A percentile compares a stretch with the other conserved stretches of the same genome.
Evolutionary conservation across 1,140 invertebrate genomes (phyloP).

Genomic region (Drepana arcuata): DNA sequence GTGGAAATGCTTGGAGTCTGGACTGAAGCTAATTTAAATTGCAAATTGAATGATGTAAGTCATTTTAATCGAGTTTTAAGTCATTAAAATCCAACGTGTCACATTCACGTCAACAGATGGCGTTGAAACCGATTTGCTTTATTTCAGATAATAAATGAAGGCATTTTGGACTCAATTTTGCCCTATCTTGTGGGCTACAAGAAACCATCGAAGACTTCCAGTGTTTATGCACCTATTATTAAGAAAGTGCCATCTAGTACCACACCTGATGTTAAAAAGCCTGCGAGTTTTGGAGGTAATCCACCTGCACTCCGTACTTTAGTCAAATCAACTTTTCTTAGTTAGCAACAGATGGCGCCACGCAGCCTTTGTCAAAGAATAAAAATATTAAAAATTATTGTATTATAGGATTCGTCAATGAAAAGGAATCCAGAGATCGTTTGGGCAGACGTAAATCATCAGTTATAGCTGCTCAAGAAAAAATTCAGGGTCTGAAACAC

Average conservation of each 20-base stretch:
- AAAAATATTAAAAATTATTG: background rate
- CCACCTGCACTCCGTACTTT: background rate
- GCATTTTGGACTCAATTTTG: slow-evolving; percentile 83
- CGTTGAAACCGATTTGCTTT: slow-evolving; percentile 21
- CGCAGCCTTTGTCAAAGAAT: background rate
- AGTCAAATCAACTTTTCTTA: background rate
- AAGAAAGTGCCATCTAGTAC: slow-evolving; percentile 60
- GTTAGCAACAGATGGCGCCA: background rate
- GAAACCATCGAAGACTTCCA: slow-evolving; percentile 61
- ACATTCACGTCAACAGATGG: slow-evolving; percentile 24
- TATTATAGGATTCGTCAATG: slow-evolving; percentile 54
- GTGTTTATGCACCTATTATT: slow-evolving; percentile 70
- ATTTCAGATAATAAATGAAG: slow-evolving; percentile 81
- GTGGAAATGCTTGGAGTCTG: slow-evolving; percentile 64
- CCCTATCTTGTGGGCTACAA: slow-evolving; percentile 76
- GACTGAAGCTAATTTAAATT: slow-evolving; percentile 63
- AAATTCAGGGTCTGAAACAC: slow-evolving; percentile 43
- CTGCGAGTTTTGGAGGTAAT: slow-evolving; percentile 61
- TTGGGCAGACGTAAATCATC: slow-evolving; percentile 64
- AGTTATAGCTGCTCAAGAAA: slow-evolving; percentile 48
- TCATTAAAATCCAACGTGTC: no score
- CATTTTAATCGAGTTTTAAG: background rate
- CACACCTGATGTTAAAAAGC: slow-evolving; percentile 67
- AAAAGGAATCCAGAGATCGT: slow-evolving; percentile 60
- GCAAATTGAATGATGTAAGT: slow-evolving; percentile 60